A percentile compares a stretch with the other conserved stretches of the same genome.
phyloP scores from a whole-genome alignment of 2,888 invertebrate genomes.

The Podotricha telesiphe region DNA sequence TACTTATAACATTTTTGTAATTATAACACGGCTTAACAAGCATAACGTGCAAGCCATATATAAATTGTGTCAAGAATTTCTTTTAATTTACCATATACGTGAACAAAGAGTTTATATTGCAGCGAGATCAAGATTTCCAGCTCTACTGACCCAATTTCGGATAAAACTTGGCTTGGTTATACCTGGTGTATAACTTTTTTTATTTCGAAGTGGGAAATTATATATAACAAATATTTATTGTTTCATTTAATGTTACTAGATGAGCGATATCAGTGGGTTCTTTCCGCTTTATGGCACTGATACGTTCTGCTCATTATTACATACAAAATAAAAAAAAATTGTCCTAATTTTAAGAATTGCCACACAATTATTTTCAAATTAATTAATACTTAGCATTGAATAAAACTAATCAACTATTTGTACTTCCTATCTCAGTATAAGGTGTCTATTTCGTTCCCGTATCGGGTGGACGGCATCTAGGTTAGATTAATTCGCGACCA shows the following conservation, averaged over 20 bases:
- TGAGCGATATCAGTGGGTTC: neutral
- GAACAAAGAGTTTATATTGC: constrained; percentile 23
- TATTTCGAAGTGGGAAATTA: neutral
- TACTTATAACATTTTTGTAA: neutral
- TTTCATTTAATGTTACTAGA: neutral
- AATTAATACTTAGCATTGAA: neutral
- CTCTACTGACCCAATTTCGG: constrained; percentile 19
- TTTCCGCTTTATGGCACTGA: neutral
- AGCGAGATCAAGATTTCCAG: constrained; percentile 23
- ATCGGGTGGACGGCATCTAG: constrained; percentile 38
- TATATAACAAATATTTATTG: neutral
- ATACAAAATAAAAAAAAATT: neutral
- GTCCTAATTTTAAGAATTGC: too few relatives aligned
- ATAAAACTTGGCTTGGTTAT: constrained; percentile 11
- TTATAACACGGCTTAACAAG: constrained; percentile 2
- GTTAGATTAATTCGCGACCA: constrained; percentile 40
- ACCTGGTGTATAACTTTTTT: constrained; percentile 4
- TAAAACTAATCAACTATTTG: constrained; percentile 6
- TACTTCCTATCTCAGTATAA: constrained; percentile 23
- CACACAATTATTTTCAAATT: neutral
- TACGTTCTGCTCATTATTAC: neutral
- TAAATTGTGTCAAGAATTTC: constrained; percentile 20
- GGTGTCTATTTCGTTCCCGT: constrained; percentile 29
- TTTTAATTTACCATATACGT: constrained; percentile 13
- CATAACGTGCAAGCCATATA: neutral